These are phyloP conservation scores for Achlya flavicornis DNA, from an alignment of 2,888 invertebrate genomes.

Conservation along the genomic window DNA sequence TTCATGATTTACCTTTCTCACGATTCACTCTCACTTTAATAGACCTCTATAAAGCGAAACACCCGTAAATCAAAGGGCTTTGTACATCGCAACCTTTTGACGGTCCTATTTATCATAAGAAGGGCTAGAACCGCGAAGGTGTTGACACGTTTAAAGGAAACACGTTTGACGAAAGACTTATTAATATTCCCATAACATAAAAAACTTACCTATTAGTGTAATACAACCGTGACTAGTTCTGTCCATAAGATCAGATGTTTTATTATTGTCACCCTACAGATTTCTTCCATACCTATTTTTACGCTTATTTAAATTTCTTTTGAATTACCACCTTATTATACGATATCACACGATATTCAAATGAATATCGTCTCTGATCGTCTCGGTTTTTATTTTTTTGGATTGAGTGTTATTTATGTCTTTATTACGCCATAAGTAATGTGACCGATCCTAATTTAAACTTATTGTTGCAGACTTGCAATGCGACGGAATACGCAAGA, in stretches of 20 bases:
- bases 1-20: constrained; percentile 71
- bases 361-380: constrained; percentile 35
- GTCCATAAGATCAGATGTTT: constrained; percentile 54
- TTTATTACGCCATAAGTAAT: constrained; percentile 25
- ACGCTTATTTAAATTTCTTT: constrained; percentile 31
- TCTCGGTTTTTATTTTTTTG: constrained; percentile 25
- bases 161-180: constrained; percentile 56
- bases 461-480: constrained; percentile 86
- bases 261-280: constrained; percentile 49
- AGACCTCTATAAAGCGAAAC: constrained; percentile 72
- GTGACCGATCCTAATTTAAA: constrained; percentile 29
- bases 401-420: constrained; percentile 46
- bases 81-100: constrained; percentile 73
- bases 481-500: constrained; percentile 87
- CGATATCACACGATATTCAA: constrained; percentile 28
- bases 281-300: constrained; percentile 38
- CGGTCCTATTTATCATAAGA: constrained; percentile 73
- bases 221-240: constrained; percentile 59
- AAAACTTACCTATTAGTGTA: constrained; percentile 45
- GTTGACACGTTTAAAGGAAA: constrained; percentile 74
- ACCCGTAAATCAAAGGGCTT: constrained; percentile 78
- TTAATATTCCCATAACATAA: constrained; percentile 29
- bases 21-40: constrained; percentile 74
- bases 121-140: constrained; percentile 80
- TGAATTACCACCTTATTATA: constrained; percentile 16